phyloP scores from a whole-genome alignment of 2,113 vertebrate species.

The Gavialis gangeticus region DNA sequence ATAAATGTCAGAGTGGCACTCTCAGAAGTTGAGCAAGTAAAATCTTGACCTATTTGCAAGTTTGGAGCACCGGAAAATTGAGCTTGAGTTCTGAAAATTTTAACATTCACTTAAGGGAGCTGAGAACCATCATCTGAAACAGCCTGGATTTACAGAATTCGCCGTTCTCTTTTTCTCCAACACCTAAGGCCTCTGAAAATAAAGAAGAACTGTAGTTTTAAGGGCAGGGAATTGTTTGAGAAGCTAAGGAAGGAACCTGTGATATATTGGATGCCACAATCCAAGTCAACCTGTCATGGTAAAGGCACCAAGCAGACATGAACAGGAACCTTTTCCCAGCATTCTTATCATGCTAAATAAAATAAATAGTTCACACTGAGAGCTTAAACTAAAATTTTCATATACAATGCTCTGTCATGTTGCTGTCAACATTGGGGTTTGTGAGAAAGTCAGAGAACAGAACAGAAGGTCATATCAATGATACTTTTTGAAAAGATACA shows the following conservation, averaged over 20 bases:
- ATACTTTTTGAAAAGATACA: background rate
- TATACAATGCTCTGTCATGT: fast-evolving
- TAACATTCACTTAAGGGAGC: background rate
- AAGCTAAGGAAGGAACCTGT: background rate
- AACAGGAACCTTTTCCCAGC: background rate
- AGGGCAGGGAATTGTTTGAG: background rate
- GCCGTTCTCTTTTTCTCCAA: background rate
- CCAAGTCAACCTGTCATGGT: background rate
- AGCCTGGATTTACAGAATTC: background rate
- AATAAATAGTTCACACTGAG: background rate
- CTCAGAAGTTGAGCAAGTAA: background rate
- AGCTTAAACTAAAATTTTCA: background rate
- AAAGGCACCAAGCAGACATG: background rate
- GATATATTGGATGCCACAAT: background rate
- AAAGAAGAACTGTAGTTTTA: background rate
- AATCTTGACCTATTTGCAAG: background rate
- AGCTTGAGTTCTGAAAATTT: background rate
- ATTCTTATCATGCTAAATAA: background rate
- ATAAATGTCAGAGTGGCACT: background rate
- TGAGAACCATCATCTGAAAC: background rate
- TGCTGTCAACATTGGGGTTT: background rate
- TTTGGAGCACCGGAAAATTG: background rate
- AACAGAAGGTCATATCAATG: background rate
- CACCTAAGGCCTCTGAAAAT: background rate
- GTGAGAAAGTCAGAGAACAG: background rate